These are phyloP conservation scores for Caenorhabditis zanzibari DNA, from an alignment of 2,888 invertebrate genomes.

Conservation along the genomic window DNA sequence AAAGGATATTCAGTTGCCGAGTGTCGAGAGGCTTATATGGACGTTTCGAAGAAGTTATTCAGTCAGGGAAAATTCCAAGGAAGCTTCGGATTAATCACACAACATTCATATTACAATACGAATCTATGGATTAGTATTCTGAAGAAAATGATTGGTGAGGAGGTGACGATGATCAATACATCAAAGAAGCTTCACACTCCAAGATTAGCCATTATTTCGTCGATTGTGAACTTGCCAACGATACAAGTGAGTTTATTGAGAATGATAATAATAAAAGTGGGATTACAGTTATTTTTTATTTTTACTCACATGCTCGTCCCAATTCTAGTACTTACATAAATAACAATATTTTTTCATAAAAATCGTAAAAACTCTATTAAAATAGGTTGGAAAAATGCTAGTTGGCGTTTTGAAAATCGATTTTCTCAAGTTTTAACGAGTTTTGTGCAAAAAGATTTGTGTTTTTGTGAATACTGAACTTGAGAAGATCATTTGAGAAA, in stretches of 20 bases:
- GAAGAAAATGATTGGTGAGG: constrained; percentile 84
- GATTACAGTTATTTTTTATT: too few species aligned
- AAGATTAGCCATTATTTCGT: constrained; percentile 90
- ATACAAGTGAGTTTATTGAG: constrained; percentile 84
- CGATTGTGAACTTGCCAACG: constrained; percentile 89
- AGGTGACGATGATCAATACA: constrained; percentile 77
- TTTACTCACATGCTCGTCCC: too few species aligned
- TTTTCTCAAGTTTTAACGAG: too few species aligned
- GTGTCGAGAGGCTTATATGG: constrained; percentile 85
- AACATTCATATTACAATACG: constrained; percentile 93
- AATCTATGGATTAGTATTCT: constrained; percentile 90
- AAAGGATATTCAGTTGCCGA: constrained; percentile 87
- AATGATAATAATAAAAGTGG: too few species aligned
- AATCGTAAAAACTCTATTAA: too few species aligned
- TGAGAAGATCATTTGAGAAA: too few species aligned
- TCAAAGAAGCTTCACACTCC: constrained; percentile 73
- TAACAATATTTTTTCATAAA: too few species aligned
- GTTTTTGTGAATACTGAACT: too few species aligned
- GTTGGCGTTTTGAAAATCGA: too few species aligned
- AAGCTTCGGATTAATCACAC: constrained; percentile 84
- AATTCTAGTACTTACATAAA: too few species aligned
- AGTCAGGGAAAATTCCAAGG: constrained; percentile 72
- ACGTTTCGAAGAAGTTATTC: constrained; percentile 83
- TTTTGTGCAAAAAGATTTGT: too few species aligned
- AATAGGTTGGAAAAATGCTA: too few species aligned